Evolutionary conservation across 2,888 invertebrate genomes (phyloP), one percentile per base, ranked within the genome.

Genomic region (Molanna angustata): DNA sequence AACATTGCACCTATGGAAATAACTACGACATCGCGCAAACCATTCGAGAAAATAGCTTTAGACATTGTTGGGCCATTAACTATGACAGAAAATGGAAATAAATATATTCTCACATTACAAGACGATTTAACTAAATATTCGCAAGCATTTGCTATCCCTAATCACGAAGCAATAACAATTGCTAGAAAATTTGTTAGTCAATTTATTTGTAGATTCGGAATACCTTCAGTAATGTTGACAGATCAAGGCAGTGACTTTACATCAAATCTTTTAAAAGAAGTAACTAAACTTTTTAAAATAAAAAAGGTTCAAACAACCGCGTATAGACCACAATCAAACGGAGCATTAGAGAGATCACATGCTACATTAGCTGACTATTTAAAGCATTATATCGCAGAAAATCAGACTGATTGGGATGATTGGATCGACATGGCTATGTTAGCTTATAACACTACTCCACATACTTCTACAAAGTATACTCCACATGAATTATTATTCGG

Each of bases 151-250:
- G 56, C 66, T 0, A 56, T 69, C 9, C 61, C 60, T 4, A 65
- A 68, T 60, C 54, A 49, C 17, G 64, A 66, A 61, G 62, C 69
- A 1, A 19, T 31, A 33, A 67, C 66, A 0, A 59, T 68, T 4
- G 66, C 67, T 1, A 9, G 4, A 3, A 1, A 60, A 60, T 47
- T 57, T 32, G 27, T 59, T 65, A 9, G 58, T 58, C 3, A 57
- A 56, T 42, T 49, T 54, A 47, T 62, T 62, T 31, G 60, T 65
- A 13, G 56, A 57, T 40, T 56, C 46, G 51, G 50, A 4, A 56
- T 65, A 69, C 73, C 72, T 62, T 79, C 67, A 33, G 77, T 76
- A 22, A 78, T 79, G 53, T 78, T 78, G 42, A 79, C 77, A 47
- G 78, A 79, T 54, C 73, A 74, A 50, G 75, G 73, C 59, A 78